Percentiles rank a stretch among this genome's conserved stretches.
phyloP scores from a whole-genome alignment of 2,888 invertebrate genomes.

The Ectropis crepuscularia region DNA sequence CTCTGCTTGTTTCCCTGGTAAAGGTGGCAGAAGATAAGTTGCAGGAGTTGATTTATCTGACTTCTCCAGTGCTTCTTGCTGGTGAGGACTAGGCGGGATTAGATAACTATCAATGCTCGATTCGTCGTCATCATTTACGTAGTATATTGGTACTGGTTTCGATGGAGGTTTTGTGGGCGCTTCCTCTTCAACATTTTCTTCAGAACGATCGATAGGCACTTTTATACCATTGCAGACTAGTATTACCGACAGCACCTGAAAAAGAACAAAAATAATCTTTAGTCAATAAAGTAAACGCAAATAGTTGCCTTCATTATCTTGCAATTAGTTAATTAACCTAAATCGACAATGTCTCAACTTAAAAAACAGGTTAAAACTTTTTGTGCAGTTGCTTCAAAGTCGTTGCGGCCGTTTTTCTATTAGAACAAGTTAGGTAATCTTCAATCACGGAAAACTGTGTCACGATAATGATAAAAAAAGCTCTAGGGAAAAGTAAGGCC shows the following conservation, averaged over 20 bases:
- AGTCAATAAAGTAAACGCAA: not conserved
- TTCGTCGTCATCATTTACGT: slow-evolving; percentile 61
- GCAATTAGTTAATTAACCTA: slow-evolving; percentile 35
- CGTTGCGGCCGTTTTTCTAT: slow-evolving; percentile 53
- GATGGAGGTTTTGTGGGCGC: slow-evolving; percentile 42
- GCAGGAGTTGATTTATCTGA: slow-evolving; percentile 63
- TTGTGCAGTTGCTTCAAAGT: slow-evolving; percentile 31
- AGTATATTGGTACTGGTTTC: slow-evolving; percentile 60
- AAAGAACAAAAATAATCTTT: slow-evolving; percentile 36
- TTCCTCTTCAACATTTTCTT: slow-evolving; percentile 47
- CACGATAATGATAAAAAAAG: slow-evolving; percentile 63
- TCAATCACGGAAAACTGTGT: slow-evolving; percentile 68
- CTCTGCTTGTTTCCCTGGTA: slow-evolving; percentile 55
- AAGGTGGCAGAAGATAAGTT: slow-evolving; percentile 70
- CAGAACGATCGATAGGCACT: slow-evolving; percentile 63
- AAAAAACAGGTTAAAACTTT: slow-evolving; percentile 47
- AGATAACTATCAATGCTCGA: slow-evolving; percentile 64
- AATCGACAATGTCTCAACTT: slow-evolving; percentile 41
- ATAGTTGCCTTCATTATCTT: slow-evolving; percentile 4
- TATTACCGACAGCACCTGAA: slow-evolving; percentile 64
- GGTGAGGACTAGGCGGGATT: slow-evolving; percentile 64
- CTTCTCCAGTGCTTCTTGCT: slow-evolving; percentile 51
- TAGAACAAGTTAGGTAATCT: slow-evolving; percentile 69
- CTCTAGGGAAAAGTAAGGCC: slow-evolving; percentile 9
- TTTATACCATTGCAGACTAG: slow-evolving; percentile 60